phyloP scores from a whole-genome alignment of 2,888 invertebrate species.

The Augochlorella aurata region DNA sequence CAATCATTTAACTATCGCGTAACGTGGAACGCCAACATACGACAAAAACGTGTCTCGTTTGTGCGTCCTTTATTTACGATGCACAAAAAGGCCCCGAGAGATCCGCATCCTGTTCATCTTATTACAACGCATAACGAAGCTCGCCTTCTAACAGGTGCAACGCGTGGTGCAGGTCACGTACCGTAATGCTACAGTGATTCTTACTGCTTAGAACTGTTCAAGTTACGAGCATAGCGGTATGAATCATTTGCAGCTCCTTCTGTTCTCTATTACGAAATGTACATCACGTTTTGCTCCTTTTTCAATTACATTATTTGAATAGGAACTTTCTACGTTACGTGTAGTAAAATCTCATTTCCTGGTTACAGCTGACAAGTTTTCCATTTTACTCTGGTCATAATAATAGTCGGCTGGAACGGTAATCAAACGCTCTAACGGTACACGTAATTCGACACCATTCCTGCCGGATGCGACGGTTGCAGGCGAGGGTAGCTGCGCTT shows the following conservation, averaged over 20 bases:
- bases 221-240: background rate
- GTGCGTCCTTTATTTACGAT: conserved; percentile 7
- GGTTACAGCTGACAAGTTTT: background rate
- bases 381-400: background rate
- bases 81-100: background rate
- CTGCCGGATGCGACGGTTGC: background rate
- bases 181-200: conserved; percentile 4
- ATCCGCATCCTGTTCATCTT: conserved; percentile 13
- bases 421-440: background rate
- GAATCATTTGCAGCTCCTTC: background rate
- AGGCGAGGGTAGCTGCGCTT: background rate
- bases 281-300: background rate
- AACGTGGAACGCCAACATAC: conserved; percentile 16
- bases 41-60: conserved; percentile 17
- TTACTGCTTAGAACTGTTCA: background rate
- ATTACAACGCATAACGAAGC: background rate
- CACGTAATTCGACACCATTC: background rate
- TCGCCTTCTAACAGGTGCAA: conserved; percentile 9
- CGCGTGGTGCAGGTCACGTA: conserved; percentile 8
- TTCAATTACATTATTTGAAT: background rate
- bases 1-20: conserved; percentile 33
- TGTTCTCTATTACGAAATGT: background rate
- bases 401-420: background rate
- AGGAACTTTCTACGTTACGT: background rate
- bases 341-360: background rate